phyloP scores from a whole-genome alignment of 2,888 invertebrate genomes.

The Acleris literana region DNA sequence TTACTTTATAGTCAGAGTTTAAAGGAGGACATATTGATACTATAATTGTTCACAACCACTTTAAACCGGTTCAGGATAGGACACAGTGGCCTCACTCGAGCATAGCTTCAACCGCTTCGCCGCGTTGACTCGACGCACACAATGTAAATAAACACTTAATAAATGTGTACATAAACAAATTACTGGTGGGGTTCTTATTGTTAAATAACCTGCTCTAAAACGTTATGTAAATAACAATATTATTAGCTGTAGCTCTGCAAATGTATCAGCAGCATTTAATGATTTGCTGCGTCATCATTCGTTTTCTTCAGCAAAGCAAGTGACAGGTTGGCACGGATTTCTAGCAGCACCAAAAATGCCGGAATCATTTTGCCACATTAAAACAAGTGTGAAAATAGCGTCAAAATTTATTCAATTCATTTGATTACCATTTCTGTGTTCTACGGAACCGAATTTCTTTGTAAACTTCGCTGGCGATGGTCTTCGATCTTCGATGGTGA shows the following conservation, averaged over 20 bases:
- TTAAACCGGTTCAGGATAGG: conserved; percentile 45
- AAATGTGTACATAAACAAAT: conserved; percentile 46
- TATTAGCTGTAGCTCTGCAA: conserved; percentile 17
- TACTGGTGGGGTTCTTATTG: conserved; percentile 17
- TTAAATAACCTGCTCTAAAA: conserved; percentile 11
- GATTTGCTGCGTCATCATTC: conserved; percentile 18
- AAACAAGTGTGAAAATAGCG: no score
- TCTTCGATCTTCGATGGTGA: no score
- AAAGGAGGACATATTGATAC: no score
- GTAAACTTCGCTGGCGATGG: no score
- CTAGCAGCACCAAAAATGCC: neutral
- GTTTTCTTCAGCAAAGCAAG: neutral
- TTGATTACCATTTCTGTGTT: no score
- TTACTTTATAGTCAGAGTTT: no score
- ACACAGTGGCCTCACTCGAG: conserved; percentile 49
- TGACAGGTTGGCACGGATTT: neutral
- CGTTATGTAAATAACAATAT: conserved; percentile 18
- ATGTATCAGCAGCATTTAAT: conserved; percentile 16
- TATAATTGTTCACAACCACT: neutral
- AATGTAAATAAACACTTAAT: conserved; percentile 57
- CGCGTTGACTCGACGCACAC: conserved; percentile 47
- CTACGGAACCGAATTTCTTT: no score
- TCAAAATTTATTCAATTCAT: neutral
- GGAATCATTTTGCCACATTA: no score
- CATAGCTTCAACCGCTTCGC: conserved; percentile 39